Evolutionary conservation across 2,113 vertebrate genomes (phyloP), one percentile per base, ranked within the genome.

Genomic region (Cryptotis parvus): DNA sequence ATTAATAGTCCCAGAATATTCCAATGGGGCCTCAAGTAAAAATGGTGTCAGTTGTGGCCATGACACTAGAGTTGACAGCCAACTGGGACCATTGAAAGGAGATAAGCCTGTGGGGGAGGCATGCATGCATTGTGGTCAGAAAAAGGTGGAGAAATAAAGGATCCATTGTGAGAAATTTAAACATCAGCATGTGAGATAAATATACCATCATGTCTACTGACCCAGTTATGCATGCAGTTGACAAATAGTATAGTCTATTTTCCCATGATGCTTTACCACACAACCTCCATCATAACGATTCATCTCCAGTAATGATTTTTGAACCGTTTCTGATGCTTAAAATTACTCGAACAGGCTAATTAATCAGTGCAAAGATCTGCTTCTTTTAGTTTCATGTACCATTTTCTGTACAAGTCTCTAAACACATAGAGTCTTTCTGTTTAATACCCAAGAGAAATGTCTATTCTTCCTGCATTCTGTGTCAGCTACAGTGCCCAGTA

Each of bases 381-480:
- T 24, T 66, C 3, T 91, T 72, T 5, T 24, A 3, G 35, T 10
- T 72, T 83, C 27, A 66, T n/a, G 12, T 9, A 75, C 37, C 3
- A 16, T 39, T 55, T 74, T 76, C 31, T 39, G 11, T 33, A 68
- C 20, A 93, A 18, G 16, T 76, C 79, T 55, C 16, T 61, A 86
- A 92, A 81, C n/a, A 69, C 27, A 65, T 73, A 81, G 14, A 7
- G 1, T 15, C 20, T 84, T 73, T 81, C 86, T 49, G 22, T 91
- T 87, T 91, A 15, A 80, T 69, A 90, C 84, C 63, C 61, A 31
- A 91, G 65, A 72, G 26, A 83, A 91, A 73, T 9, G 18, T 8
- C 1, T 35, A 78, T 58, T 22, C 55, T 58, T 24, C 22, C 20
- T 58, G n/a, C 10, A 61, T 20, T 78, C 35, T 16, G 26, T 55